Base-by-base conservation (phyloP, 2,888 invertebrate genomes). In the Vandiemenella viatica region DNA sequence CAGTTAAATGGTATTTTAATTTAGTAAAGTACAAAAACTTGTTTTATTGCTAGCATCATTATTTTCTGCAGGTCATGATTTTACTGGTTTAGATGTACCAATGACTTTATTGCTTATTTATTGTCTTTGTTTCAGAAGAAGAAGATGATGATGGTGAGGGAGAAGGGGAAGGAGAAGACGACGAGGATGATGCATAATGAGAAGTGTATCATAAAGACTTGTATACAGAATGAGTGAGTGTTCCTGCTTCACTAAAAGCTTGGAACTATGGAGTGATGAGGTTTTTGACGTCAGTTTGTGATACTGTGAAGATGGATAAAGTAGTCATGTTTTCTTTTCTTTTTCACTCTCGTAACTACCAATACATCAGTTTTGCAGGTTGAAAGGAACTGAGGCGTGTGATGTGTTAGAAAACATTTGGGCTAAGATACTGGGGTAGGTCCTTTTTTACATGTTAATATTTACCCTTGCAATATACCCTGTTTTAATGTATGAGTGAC, bases 101-200 rank as follows among this genome's bases (percentile, higher is more conserved):
- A n/a, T n/a, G n/a, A n/a, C n/a, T n/a, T 45, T 17, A 32, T 37
- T 43, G n/a, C 20, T 38, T 47, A 23, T 22, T 23, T 40, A 22
- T 41, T 18, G 18, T 20, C 21, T 26, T 40, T n/a, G n/a, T 55
- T 55, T 55, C 59, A 58, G 60, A 61, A 55, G 61, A 61, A 48
- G 63, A 64, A 51, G 61, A 62, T 44, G 61, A 60, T 50, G 65
- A 63, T 46, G 63, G 59, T 16, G 63, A 60, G 38, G 62, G 60
- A 17, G 62, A 60, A 40, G 62, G 59, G 18, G 63, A 61, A 38
- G 63, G 58, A 16, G 63, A 62, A 45, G 63, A 63, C 22, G 63
- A 64, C 26, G 63, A 63, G 37, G 63, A 62, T 20, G 63, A 64
- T 57, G 62, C 61, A 59, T 63, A 62, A 62, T 52, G 45, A 49